Percentiles rank a stretch among this genome's conserved stretches.
Evolutionary conservation across 2,113 vertebrate species (phyloP).

Genomic region (Coptodon bakossiorum): DNA sequence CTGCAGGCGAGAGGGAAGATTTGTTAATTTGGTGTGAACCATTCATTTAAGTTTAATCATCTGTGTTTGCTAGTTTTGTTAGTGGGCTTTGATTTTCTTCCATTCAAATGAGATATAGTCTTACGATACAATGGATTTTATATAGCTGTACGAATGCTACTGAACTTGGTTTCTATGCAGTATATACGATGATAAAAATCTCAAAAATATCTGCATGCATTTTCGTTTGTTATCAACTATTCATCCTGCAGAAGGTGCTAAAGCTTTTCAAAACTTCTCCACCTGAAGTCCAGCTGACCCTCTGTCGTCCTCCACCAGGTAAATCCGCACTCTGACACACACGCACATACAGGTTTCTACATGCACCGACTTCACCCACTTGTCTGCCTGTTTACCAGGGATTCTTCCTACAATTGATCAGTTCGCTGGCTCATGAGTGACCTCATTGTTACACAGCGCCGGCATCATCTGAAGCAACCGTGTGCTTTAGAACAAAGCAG

Average conservation of each 20-base stretch:
- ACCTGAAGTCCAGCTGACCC: constrained; percentile 73
- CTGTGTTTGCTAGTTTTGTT: background rate
- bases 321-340: background rate
- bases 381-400: constrained; percentile 25
- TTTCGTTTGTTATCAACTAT: background rate
- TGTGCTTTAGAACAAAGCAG: background rate
- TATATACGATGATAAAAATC: background rate
- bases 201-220: background rate
- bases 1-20: background rate
- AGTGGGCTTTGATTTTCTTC: background rate
- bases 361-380: background rate
- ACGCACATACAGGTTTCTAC: background rate
- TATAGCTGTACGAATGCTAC: background rate
- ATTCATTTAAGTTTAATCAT: background rate
- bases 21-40: background rate
- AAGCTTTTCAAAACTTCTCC: constrained; percentile 76
- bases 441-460: background rate
- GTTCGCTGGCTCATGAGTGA: constrained; percentile 53
- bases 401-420: constrained; percentile 58
- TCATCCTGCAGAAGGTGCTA: constrained; percentile 74
- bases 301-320: constrained; percentile 77
- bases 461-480: background rate
- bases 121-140: background rate
- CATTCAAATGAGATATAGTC: background rate
- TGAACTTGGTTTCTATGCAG: background rate